Base-by-base conservation (phyloP, 1,140 invertebrate genomes). In the Meloidogyne floridensis region DNA sequence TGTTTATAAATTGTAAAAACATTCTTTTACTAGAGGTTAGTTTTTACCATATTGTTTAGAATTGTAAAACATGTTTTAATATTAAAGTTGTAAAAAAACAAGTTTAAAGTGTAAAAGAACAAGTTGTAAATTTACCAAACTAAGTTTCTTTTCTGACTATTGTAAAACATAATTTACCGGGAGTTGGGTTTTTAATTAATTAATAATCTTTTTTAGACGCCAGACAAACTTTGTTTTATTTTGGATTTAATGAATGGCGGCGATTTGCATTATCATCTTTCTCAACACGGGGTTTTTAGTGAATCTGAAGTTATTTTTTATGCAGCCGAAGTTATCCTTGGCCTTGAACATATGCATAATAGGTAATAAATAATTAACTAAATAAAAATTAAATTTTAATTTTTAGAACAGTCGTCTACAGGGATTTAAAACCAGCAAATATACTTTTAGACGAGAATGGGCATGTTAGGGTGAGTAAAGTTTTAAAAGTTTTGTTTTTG, bases 281-380 rank as follows among this genome's bases (percentile, higher is more conserved):
- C 95, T 81, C 97, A 99, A 91, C 97, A 99, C 90, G 97, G 97
- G 71, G 95, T 99, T 74, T 99, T 99, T 92, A 97, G 95, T 90
- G 98, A 99, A 91, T 93, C 94, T 54, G 97, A 99, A 91, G 98
- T 99, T 94, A 95, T 97, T 90, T 99, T 99, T 91, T 99, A 99
- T 91, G 98, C 97, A 4, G 94, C 97, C 11, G 98, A 92, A 74
- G 90, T 93, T n/a, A 92, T 94, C 86, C 91, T 94, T 92, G 97
- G 98, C 85, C 93, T 99, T 84, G 98, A 99, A 90, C 98, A 99
- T 91, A 99, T 99, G 98, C 98, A 99, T 91, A 94, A 95, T 88
- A 93, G 97, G 85, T 92, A 92, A 98, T 86, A 98, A 5, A 9
- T 10, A 15, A 47, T 43, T 77, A 54, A 7, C 32, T 47, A 42